Evolutionary conservation across 2,113 vertebrate genomes (phyloP).

Genomic region (Dromaius novaehollandiae): DNA sequence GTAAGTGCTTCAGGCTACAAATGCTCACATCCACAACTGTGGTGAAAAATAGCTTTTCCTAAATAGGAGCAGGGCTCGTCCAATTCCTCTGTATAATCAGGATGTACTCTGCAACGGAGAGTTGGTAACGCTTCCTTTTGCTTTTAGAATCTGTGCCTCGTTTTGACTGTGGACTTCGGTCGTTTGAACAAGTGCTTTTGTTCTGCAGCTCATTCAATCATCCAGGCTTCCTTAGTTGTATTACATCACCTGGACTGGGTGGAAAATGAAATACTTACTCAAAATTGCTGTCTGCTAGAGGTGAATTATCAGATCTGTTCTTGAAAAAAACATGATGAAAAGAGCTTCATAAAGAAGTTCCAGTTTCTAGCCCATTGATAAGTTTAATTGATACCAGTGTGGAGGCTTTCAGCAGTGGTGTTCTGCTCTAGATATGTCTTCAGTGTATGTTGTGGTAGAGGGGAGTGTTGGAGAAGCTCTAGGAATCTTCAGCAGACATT

Average conservation of each 20-base stretch:
- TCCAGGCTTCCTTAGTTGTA: neutral
- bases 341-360: neutral
- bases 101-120: neutral
- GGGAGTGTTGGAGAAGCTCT: neutral
- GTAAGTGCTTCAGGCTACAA: neutral
- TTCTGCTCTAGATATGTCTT: neutral
- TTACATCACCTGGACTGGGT: neutral
- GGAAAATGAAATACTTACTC: neutral
- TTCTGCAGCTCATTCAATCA: neutral
- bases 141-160: neutral
- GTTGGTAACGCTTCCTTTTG: neutral
- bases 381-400: neutral
- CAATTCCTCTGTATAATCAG: neutral
- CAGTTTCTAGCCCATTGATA: neutral
- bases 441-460: neutral
- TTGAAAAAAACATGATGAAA: neutral
- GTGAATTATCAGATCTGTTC: neutral
- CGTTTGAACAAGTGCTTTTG: constrained; percentile 22
- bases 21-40: neutral
- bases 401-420: neutral
- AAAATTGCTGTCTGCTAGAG: neutral
- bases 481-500: neutral
- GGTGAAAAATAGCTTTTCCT: neutral
- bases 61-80: neutral
- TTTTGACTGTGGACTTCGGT: constrained; percentile 21